Evolutionary conservation across 2,888 invertebrate species (phyloP).

Genomic region (Parapristionchus giblindavisi): DNA sequence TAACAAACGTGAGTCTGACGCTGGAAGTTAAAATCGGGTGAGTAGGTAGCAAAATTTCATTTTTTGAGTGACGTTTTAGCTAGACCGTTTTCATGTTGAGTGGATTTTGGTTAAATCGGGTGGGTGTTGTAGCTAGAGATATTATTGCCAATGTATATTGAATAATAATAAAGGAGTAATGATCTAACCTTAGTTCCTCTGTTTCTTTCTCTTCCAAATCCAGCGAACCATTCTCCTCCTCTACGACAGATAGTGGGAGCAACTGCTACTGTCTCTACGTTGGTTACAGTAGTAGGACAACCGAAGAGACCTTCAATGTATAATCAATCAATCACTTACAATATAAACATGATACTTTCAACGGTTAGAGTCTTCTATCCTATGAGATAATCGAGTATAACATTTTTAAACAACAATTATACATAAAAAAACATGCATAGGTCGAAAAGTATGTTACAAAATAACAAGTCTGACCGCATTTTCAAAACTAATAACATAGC

Average conservation of each 20-base stretch:
- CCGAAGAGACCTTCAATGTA: conserved; percentile 88
- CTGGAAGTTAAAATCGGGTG: too few species aligned
- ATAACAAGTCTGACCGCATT: too few species aligned
- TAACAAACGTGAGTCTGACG: too few species aligned
- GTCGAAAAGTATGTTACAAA: too few species aligned
- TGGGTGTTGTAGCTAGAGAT: too few species aligned
- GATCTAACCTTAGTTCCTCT: conserved; percentile 85
- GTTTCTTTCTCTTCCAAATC: conserved; percentile 93
- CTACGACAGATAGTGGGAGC: conserved; percentile 95
- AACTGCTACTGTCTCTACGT: conserved; percentile 98
- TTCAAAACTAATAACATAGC: background rate
- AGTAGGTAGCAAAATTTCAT: too few species aligned
- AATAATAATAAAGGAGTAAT: background rate
- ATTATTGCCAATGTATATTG: too few species aligned
- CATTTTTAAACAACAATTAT: background rate
- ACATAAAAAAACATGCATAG: too few species aligned
- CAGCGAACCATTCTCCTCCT: conserved; percentile 94
- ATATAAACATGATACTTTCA: conserved; percentile 69
- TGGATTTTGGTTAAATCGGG: too few species aligned
- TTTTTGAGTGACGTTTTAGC: too few species aligned
- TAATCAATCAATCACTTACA: too few species aligned
- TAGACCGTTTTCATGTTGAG: too few species aligned
- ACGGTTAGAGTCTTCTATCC: background rate
- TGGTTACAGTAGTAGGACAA: conserved; percentile 95
- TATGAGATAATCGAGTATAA: background rate